Evolutionary conservation across 2,113 vertebrate genomes (phyloP).

Genomic region (Phrynosoma platyrhinos): DNA sequence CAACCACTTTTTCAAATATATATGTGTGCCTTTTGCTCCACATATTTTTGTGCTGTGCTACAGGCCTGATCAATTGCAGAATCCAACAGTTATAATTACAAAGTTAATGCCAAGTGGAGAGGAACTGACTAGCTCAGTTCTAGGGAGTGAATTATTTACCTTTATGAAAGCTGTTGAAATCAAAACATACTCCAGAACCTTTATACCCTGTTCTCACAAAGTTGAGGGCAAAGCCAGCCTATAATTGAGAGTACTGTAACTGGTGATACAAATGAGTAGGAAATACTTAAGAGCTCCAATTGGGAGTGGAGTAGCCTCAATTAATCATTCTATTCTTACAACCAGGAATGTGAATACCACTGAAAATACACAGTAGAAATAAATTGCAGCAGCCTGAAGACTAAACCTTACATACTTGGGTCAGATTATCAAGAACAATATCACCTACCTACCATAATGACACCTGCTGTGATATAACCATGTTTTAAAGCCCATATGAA

Average conservation of each 20-base stretch:
- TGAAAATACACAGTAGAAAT: conserved; percentile 3
- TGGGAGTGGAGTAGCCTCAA: not conserved
- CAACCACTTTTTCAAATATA: too few species aligned
- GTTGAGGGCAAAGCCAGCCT: not conserved
- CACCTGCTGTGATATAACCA: not conserved
- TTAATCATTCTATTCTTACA: conserved; percentile 1
- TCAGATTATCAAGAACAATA: not conserved
- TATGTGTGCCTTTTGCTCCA: not conserved
- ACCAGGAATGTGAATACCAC: not conserved
- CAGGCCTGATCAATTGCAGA: not conserved
- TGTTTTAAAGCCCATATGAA: not conserved
- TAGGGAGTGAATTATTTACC: not conserved
- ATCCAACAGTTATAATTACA: not conserved
- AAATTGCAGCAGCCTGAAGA: not conserved
- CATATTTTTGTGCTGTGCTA: not conserved
- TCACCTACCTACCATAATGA: not conserved
- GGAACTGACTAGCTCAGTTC: not conserved
- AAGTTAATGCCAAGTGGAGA: not conserved
- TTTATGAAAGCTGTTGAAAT: not conserved
- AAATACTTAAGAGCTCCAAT: conserved; percentile 19
- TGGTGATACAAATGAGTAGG: not conserved
- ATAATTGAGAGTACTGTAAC: not conserved
- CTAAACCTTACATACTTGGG: not conserved
- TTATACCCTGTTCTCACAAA: not conserved
- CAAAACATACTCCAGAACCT: not conserved